Conservation (phyloP, 2,113 vertebrate species). For the Arizona elegans region DNA sequence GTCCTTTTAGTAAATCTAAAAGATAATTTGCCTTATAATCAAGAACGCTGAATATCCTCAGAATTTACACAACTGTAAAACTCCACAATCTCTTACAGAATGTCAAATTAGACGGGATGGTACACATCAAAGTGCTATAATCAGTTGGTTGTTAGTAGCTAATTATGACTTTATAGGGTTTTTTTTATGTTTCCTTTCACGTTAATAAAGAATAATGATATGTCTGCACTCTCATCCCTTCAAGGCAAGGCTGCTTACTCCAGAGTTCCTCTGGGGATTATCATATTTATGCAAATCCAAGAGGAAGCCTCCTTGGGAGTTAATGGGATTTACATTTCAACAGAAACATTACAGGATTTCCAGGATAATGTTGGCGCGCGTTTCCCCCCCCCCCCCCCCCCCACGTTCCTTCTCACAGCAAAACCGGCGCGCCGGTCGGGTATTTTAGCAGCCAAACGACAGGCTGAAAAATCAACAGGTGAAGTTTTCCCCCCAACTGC, state of each 20-base stretch:
- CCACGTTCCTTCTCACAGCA: background rate
- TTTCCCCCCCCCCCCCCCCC: too few species aligned
- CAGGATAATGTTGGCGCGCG: background rate
- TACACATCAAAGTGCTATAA: background rate
- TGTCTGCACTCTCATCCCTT: background rate
- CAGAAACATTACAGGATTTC: background rate
- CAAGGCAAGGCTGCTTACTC: background rate
- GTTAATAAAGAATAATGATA: background rate
- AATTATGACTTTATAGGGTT: background rate
- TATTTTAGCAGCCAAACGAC: background rate
- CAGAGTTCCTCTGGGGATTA: background rate
- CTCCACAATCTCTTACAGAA: background rate
- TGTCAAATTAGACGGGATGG: background rate
- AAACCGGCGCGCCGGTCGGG: too few species aligned
- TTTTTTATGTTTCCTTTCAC: background rate
- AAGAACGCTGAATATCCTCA: background rate
- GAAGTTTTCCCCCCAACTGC: background rate
- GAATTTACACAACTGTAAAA: background rate
- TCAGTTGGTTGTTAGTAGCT: background rate
- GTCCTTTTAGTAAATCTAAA: background rate
- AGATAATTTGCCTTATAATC: background rate
- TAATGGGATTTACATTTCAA: background rate
- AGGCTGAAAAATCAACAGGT: slow-evolving; percentile 2
- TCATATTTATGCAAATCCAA: background rate
- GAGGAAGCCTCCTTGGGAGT: background rate